Percentiles rank a stretch among this genome's conserved stretches.
Conservation (phyloP, 2,888 invertebrate species). For the Metallyticus violacea region DNA sequence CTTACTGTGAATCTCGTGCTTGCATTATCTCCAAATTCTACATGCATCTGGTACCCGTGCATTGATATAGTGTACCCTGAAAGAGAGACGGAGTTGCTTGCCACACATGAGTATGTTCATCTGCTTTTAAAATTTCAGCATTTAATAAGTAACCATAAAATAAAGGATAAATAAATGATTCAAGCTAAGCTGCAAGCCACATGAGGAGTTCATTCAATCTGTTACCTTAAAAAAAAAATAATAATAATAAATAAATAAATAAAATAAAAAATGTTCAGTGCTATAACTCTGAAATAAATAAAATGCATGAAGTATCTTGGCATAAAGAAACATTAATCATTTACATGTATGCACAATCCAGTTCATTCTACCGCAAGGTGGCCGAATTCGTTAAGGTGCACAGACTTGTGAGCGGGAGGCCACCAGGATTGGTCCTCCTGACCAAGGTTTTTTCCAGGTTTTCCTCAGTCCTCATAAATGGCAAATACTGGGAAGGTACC, state of each 20-base stretch:
- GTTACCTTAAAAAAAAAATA: neutral
- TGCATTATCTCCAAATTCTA: neutral
- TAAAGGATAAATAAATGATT: neutral
- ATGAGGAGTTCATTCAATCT: neutral
- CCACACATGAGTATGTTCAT: neutral
- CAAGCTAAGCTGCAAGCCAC: neutral
- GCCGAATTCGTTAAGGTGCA: too few species aligned
- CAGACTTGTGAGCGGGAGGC: too few species aligned
- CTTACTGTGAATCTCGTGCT: neutral
- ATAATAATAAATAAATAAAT: neutral
- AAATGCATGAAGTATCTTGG: neutral
- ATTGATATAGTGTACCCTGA: neutral
- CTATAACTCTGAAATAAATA: neutral
- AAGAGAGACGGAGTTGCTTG: neutral
- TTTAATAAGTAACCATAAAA: neutral
- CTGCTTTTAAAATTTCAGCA: neutral
- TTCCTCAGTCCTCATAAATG: too few species aligned
- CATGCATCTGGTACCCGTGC: neutral
- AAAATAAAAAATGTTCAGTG: too few species aligned
- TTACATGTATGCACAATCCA: neutral
- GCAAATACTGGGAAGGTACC: too few species aligned
- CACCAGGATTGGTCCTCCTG: too few species aligned
- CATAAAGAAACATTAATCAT: too few species aligned
- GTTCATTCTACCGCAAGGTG: too few species aligned
- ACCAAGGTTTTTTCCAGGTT: too few species aligned